phyloP scores from a whole-genome alignment of 2,888 invertebrate genomes.

The Catonia carolina region DNA sequence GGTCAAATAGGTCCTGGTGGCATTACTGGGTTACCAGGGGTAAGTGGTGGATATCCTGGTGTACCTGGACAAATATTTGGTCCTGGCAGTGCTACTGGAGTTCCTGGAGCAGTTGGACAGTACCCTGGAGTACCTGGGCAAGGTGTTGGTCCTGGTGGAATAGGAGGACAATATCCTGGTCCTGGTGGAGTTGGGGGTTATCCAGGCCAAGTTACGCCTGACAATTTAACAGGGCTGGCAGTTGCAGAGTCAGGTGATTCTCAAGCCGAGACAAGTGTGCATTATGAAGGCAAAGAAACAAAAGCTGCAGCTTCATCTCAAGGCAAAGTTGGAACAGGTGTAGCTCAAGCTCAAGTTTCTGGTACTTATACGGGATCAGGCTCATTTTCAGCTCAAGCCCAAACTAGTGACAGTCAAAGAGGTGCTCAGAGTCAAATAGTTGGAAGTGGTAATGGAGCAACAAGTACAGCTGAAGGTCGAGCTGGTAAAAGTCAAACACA shows the following conservation, averaged over 20 bases:
- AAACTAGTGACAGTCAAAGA: constrained; percentile 34
- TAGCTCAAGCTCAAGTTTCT: constrained; percentile 69
- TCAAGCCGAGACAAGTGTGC: constrained; percentile 35
- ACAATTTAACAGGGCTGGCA: constrained; percentile 3
- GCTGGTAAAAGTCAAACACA: constrained; percentile 69
- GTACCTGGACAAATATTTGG: constrained; percentile 4
- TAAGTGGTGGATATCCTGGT: constrained; percentile 20
- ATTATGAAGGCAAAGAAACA: constrained; percentile 44
- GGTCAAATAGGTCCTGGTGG: constrained; percentile 21
- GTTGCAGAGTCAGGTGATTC: constrained; percentile 31
- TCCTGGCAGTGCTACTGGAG: constrained; percentile 26
- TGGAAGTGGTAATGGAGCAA: constrained; percentile 54
- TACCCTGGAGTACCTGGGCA: constrained; percentile 19
- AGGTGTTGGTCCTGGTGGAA: too few species aligned
- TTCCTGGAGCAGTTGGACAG: too few species aligned
- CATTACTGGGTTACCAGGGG: constrained; percentile 9
- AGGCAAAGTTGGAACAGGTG: constrained; percentile 66
- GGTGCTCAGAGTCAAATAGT: constrained; percentile 36
- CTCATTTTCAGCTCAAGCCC: constrained; percentile 60
- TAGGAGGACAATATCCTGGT: not conserved
- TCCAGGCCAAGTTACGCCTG: constrained; percentile 23
- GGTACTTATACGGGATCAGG: constrained; percentile 72
- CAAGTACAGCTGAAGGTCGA: constrained; percentile 69
- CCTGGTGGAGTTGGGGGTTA: constrained; percentile 22
- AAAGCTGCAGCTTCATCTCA: constrained; percentile 69